Conservation (phyloP, 2,113 vertebrate genomes). For the Callionymus lyra region DNA sequence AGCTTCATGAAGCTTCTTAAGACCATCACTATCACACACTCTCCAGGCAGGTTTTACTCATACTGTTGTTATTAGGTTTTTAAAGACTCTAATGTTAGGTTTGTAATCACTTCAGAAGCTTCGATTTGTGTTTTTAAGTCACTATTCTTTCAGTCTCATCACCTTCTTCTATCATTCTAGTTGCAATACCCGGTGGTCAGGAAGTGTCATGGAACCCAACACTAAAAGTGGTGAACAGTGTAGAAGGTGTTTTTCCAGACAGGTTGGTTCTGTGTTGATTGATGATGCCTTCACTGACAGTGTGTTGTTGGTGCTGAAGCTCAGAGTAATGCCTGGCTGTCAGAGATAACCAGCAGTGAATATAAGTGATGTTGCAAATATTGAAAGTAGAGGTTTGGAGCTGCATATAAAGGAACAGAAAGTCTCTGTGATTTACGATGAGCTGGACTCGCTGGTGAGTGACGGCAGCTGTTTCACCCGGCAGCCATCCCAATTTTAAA, state of each 20-base stretch:
- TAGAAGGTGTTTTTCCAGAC: neutral
- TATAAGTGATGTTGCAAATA: neutral
- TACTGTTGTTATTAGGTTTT: too few species aligned
- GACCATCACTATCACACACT: too few species aligned
- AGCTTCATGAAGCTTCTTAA: too few species aligned
- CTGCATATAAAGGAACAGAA: neutral
- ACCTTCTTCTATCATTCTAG: too few species aligned
- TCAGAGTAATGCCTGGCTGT: slow-evolving; percentile 6
- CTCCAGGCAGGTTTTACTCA: too few species aligned
- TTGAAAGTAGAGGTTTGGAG: neutral
- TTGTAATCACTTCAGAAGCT: too few species aligned
- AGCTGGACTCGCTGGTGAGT: neutral
- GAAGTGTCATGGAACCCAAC: too few species aligned
- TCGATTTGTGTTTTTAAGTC: too few species aligned
- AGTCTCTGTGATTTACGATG: neutral
- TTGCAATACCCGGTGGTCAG: too few species aligned
- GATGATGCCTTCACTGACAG: slow-evolving; percentile 11
- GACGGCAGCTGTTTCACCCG: neutral
- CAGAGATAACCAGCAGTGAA: slow-evolving; percentile 8
- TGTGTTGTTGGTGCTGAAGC: slow-evolving; percentile 2
- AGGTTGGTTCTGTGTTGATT: slow-evolving; percentile 1
- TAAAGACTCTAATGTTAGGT: too few species aligned
- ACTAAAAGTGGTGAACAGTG: too few species aligned
- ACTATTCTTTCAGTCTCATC: too few species aligned
- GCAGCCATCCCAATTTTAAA: neutral